Base-by-base conservation (phyloP, 2,797 vertebrate genomes). In the Phrynocephalus forsythii region DNA sequence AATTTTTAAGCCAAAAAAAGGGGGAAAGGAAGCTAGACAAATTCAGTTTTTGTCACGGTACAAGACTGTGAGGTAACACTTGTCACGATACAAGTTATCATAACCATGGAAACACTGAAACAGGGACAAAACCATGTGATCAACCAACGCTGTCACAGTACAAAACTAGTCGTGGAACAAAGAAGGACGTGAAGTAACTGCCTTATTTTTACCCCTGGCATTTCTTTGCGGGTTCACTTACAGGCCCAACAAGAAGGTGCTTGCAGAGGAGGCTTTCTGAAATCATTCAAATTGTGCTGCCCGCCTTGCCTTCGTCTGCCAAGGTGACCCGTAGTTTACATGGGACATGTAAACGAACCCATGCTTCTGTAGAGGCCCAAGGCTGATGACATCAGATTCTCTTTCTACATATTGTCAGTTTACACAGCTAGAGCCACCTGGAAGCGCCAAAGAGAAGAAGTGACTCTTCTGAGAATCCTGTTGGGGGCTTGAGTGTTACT, bases 251-350 rank as follows among this genome's bases (percentile, higher is more conserved):
- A 9, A 20, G 38, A 16, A 77, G 26, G 56, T 15, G 20, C 22
- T 28, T 68, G 72, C 16, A 28, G 16, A 76, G 24, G 60, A 16
- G 52, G 24, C 63, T 20, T 28, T 68, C 86, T 83, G 86, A 77
- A n/a, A 78, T 77, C 48, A 38, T 77, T 78, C 81, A 83, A 44
- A 26, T n/a, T 83, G 26, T 78, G 4, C 67, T 78, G 73, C 73
- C 81, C 71, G 26, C 18, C 30, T 16, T 71, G 18, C 16, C 33
- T 68, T 75, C 8, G 60, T 78, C 81, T 78, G 63, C 73, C 63
- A 69, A 68, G 24, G 75, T 81, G n/a, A n/a, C 69, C 28, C 24
- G 18, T 5, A 20, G 38, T 26, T 9, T 44, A 44, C 3, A n/a
- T 87, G 72, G 73, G 22, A 87, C 11, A 38, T 30, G 3, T 2